A percentile compares a stretch with the other conserved stretches of the same genome.
Conservation (phyloP, 92 coral and sea anemone species). For the Parazoanthus atlanticus region DNA sequence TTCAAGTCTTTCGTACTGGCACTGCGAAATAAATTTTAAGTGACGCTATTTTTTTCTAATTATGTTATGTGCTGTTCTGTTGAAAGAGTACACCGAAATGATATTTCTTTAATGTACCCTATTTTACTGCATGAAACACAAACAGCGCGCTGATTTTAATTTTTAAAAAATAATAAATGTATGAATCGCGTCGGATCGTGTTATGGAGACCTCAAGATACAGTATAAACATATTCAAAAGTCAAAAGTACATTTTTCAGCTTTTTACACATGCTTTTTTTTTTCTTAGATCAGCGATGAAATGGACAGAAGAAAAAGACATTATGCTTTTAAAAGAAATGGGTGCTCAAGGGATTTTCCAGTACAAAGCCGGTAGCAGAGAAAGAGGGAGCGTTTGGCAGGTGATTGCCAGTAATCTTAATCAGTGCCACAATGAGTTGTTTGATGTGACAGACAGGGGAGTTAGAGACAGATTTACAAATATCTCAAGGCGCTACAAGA, state of each 20-base stretch:
- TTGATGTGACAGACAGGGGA: constrained; percentile 33
- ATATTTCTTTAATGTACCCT: background rate
- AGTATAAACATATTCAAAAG: background rate
- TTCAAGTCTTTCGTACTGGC: background rate
- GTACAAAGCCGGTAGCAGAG: constrained; percentile 45
- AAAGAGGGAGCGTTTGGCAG: constrained; percentile 49
- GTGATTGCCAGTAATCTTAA: constrained; percentile 27
- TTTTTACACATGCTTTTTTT: background rate
- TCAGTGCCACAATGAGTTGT: background rate
- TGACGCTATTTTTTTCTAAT: background rate
- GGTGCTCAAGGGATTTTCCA: constrained; percentile 28
- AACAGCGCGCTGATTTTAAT: background rate
- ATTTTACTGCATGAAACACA: background rate
- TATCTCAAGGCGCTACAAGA: constrained; percentile 21
- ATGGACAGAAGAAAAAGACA: constrained; percentile 7
- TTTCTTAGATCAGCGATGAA: constrained; percentile 15
- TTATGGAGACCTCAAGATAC: background rate
- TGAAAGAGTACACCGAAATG: background rate
- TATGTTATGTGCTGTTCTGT: background rate
- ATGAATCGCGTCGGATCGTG: constrained; percentile 2
- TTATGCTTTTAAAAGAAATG: constrained; percentile 22
- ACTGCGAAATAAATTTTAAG: constrained; percentile 1
- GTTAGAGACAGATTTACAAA: constrained; percentile 44
- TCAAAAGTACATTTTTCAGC: background rate
- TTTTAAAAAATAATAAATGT: background rate